These are phyloP conservation scores for Meleagris gallopavo DNA, from an alignment of 2,113 vertebrate genomes.

Conservation along the genomic window DNA sequence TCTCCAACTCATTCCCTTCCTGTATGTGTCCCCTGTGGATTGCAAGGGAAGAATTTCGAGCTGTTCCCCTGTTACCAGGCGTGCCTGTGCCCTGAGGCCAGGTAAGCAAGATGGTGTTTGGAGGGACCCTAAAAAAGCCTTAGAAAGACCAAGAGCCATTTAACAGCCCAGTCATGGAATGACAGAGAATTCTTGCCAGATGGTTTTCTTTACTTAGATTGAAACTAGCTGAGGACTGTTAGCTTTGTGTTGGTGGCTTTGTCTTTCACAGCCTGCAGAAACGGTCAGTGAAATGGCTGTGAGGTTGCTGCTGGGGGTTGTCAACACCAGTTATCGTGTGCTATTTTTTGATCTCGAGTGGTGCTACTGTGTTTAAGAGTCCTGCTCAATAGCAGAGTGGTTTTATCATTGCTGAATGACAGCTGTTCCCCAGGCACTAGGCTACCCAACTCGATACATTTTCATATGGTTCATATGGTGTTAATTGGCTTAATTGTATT, in stretches of 20 bases:
- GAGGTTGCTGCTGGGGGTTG: background rate
- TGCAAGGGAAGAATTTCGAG: background rate
- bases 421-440: background rate
- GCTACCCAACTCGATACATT: background rate
- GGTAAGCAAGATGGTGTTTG: background rate
- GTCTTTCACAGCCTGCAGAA: background rate
- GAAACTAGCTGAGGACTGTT: background rate
- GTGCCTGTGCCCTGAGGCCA: background rate
- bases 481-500: constrained; percentile 41
- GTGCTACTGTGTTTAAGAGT: background rate
- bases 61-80: rapidly evolving
- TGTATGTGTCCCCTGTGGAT: background rate
- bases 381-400: background rate
- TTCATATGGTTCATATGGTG: background rate
- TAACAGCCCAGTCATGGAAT: background rate
- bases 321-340: background rate
- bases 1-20: background rate
- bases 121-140: background rate
- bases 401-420: constrained; percentile 5
- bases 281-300: background rate
- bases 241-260: background rate
- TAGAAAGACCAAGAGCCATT: background rate
- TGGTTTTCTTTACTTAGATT: background rate
- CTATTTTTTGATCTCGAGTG: background rate
- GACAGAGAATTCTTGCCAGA: background rate